phyloP scores from a whole-genome alignment of 2,888 invertebrate genomes.

The Phytoseiulus persimilis region DNA sequence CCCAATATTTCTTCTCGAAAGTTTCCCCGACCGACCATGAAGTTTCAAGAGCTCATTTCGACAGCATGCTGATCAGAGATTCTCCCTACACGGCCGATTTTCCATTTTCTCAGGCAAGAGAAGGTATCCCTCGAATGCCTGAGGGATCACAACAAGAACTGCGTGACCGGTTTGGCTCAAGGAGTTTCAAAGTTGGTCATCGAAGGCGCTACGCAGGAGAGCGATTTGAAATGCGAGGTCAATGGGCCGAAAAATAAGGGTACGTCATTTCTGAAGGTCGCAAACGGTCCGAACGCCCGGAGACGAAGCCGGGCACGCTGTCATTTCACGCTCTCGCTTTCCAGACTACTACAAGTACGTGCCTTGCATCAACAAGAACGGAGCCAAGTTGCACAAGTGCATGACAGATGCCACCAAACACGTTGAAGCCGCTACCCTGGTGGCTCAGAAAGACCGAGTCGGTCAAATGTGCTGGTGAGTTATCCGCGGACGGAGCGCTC shows the following conservation, averaged over 20 bases:
- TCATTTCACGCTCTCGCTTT: background rate
- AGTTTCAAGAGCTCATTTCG: too few species aligned
- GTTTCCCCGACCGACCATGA: too few species aligned
- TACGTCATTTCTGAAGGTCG: background rate
- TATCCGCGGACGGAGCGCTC: background rate
- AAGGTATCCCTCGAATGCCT: background rate
- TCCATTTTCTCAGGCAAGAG: background rate
- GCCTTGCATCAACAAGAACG: slow-evolving; percentile 29
- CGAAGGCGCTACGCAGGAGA: slow-evolving; percentile 14
- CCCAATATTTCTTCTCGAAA: too few species aligned
- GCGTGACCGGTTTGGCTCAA: background rate
- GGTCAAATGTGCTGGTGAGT: slow-evolving; percentile 25
- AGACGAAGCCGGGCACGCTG: too few species aligned
- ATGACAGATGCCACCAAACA: background rate
- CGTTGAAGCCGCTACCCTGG: background rate
- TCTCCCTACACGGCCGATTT: too few species aligned
- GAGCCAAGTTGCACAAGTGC: background rate
- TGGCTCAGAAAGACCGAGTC: background rate
- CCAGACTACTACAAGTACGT: slow-evolving; percentile 27
- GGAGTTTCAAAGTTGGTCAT: slow-evolving; percentile 12
- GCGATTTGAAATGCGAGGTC: background rate
- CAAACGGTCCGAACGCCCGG: background rate
- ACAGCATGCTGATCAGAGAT: too few species aligned
- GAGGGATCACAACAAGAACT: background rate
- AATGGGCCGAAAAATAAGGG: background rate